A percentile compares a stretch with the other conserved stretches of the same genome.
phyloP scores from a whole-genome alignment of 2,797 vertebrate genomes.

The Acanthurus leucopareius region DNA sequence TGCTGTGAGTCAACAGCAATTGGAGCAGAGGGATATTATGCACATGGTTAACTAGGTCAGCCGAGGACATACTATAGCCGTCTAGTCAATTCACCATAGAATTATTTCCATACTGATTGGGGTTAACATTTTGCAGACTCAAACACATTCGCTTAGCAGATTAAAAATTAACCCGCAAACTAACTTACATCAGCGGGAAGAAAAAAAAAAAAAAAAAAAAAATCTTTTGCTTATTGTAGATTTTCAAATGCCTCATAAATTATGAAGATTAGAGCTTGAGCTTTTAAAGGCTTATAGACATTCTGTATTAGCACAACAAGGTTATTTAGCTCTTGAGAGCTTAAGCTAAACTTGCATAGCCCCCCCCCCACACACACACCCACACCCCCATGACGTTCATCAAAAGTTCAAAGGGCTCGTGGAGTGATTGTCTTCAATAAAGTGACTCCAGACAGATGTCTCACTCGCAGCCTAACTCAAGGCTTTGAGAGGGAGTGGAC shows the following conservation, averaged over 20 bases:
- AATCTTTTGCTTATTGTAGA: conserved; percentile 57
- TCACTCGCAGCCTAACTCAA: conserved; percentile 20
- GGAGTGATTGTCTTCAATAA: conserved; percentile 30
- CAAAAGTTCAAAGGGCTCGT: conserved; percentile 55
- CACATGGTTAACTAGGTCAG: conserved; percentile 73
- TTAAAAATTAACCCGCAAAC: conserved; percentile 58
- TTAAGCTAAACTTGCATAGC: conserved; percentile 39
- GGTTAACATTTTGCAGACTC: conserved; percentile 59
- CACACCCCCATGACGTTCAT: neutral
- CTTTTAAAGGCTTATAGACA: conserved; percentile 69
- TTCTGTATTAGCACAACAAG: conserved; percentile 68
- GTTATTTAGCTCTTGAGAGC: conserved; percentile 61
- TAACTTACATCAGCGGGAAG: conserved; percentile 30
- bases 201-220: neutral
- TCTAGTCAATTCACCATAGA: conserved; percentile 61
- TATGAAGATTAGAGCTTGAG: conserved; percentile 59
- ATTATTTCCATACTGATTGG: conserved; percentile 63
- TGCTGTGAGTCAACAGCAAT: conserved; percentile 70
- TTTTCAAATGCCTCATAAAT: conserved; percentile 53
- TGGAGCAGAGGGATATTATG: conserved; percentile 67
- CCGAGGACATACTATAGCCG: conserved; percentile 61
- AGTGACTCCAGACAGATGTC: conserved; percentile 37
- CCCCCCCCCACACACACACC: neutral
- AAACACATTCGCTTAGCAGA: conserved; percentile 39
- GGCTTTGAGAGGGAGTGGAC: conserved; percentile 30